Percentiles rank a stretch among this genome's conserved stretches.
Conservation (phyloP, 64 coral and sea anemone species). For the Montipora cactus region DNA sequence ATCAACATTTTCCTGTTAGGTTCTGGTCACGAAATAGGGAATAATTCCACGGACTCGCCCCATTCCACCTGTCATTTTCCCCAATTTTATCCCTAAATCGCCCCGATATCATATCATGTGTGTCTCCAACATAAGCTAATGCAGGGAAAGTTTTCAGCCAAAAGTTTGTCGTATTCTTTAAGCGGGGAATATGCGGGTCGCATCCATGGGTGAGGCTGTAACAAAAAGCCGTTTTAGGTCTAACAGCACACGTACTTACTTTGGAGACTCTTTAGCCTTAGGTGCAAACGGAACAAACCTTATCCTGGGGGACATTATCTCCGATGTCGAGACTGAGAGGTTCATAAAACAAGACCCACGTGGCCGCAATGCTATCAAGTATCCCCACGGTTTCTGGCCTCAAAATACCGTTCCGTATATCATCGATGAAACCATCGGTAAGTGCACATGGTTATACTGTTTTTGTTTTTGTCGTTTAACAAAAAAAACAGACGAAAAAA, state of each 20-base stretch:
- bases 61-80: too few relatives aligned
- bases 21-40: too few relatives aligned
- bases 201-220: background rate
- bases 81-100: too few relatives aligned
- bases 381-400: constrained; percentile 28
- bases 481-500: background rate
- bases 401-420: constrained; percentile 38
- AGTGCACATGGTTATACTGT: background rate
- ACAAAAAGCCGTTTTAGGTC: too few relatives aligned
- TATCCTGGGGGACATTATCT: constrained; percentile 10
- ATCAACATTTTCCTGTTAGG: too few relatives aligned
- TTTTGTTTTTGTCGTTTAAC: background rate
- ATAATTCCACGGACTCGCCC: too few relatives aligned
- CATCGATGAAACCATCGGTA: constrained; percentile 27
- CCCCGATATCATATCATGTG: too few relatives aligned
- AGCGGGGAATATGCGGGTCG: too few relatives aligned
- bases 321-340: constrained; percentile 2
- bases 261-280: constrained; percentile 9
- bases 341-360: constrained; percentile 45
- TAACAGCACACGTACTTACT: background rate
- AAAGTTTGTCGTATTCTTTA: background rate
- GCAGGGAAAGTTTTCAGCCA: too few relatives aligned
- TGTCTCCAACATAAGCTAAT: too few relatives aligned
- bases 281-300: background rate
- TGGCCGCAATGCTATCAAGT: background rate